Evolutionary conservation across 2,888 invertebrate species (phyloP).

Genomic region (Leptopilina myrica): DNA sequence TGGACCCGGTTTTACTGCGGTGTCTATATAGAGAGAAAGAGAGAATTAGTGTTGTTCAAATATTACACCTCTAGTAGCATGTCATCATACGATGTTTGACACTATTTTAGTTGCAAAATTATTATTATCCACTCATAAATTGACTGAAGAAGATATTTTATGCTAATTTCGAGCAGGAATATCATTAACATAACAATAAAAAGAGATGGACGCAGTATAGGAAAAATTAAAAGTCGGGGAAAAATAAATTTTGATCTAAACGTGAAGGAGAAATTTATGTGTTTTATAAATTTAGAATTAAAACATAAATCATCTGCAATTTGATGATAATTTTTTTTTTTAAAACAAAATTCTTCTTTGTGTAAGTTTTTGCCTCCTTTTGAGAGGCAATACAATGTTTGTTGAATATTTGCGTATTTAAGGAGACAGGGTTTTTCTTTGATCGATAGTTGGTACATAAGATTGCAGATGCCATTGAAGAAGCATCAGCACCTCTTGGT

Average conservation of each 20-base stretch:
- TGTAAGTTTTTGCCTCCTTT: no score
- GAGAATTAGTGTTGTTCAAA: background rate
- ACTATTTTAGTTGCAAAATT: background rate
- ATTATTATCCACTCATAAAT: constrained; percentile 1
- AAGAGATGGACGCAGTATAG: background rate
- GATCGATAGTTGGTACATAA: constrained; percentile 28
- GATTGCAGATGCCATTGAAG: constrained; percentile 35
- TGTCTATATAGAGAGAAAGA: background rate
- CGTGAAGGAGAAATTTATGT: no score
- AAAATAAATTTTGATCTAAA: no score
- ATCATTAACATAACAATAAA: background rate
- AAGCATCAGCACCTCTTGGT: constrained; percentile 36
- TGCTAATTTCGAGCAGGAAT: background rate
- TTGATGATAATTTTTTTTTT: no score
- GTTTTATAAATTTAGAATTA: no score
- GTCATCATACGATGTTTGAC: background rate
- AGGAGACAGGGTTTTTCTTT: background rate
- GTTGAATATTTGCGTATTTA: background rate
- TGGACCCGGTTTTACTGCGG: constrained; percentile 26
- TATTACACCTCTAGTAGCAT: background rate
- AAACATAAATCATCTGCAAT: no score
- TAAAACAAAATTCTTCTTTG: background rate
- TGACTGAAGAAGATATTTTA: no score
- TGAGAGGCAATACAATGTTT: background rate
- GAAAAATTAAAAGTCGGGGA: background rate